Base-by-base conservation (phyloP, 2,888 invertebrate genomes). In the Apamea monoglypha region DNA sequence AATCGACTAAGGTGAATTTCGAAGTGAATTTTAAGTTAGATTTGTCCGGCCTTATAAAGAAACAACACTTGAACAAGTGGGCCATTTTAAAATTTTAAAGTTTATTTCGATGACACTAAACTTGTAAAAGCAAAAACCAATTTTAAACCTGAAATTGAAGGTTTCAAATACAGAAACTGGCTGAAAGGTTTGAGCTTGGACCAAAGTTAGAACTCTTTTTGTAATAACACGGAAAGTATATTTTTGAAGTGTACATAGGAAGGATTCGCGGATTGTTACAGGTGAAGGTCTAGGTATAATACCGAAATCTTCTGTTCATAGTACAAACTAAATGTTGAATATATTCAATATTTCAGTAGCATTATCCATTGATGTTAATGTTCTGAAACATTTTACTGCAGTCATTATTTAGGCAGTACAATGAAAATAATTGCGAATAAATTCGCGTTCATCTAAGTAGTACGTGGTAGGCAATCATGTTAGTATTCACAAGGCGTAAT, bases 401-500 rank as follows among this genome's bases (percentile, higher is more conserved):
- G 40, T 64, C 47, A 81, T 87, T 87, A 88, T 47, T 85, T 74
- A 71, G 63, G 40, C 16, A 12, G 29, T 64, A 74, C 76, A 76
- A 75, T 73, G 53, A 64, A 59, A 75, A 81, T 81, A 82, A 82
- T 71, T 74, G 85, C 70, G 61, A 84, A 81, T 81, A 87, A 78
- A 77, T 89, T 84, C 66, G 70, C 61, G 44, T 50, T 53, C 77
- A 75, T 61, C 68, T 69, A 71, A 56, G 64, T 67, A 81, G 63
- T 71, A 56, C 50, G 14, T 85, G 59, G 73, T 71, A 77, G 82
- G 72, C 71, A 64, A 73, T 78, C 68, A 44, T 78, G 68, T 69
- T 82, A 78, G 66, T 86, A 75, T 76, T 86, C 76, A 67, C 68
- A 36, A 81, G 74, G 79, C 74, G 79, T 83, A 76, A 79, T 87